Evolutionary conservation across 1,140 invertebrate species (phyloP).

Genomic region (Streblospio benedicti): DNA sequence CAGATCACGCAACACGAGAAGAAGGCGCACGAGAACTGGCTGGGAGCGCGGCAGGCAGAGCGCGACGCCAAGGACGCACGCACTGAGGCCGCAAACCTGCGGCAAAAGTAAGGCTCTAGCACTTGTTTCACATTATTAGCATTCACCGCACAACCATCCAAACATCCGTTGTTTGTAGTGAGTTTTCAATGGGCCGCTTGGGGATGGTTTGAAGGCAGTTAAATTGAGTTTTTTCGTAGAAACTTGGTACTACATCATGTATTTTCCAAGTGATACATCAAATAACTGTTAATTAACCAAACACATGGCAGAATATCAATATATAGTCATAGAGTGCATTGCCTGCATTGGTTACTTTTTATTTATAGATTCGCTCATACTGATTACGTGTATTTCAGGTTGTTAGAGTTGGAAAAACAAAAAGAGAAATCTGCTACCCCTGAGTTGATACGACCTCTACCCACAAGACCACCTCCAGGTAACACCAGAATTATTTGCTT

Average conservation of each 20-base stretch:
- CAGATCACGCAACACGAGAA: slow-evolving; percentile 65
- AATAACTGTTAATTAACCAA: too few relatives aligned
- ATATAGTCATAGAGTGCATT: too few relatives aligned
- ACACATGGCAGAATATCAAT: too few relatives aligned
- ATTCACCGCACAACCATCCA: background rate
- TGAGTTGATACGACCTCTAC: background rate
- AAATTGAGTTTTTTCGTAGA: too few relatives aligned
- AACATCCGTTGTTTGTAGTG: background rate
- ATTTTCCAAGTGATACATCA: too few relatives aligned
- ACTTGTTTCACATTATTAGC: background rate
- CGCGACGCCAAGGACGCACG: slow-evolving; percentile 66
- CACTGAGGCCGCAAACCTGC: slow-evolving; percentile 56
- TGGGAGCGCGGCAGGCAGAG: slow-evolving; percentile 61
- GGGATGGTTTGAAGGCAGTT: too few relatives aligned
- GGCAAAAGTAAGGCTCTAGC: slow-evolving; percentile 5
- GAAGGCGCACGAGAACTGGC: slow-evolving; percentile 69
- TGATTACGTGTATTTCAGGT: background rate
- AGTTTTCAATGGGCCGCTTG: too few relatives aligned
- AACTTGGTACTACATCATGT: too few relatives aligned
- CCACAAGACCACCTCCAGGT: background rate
- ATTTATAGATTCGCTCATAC: too few relatives aligned
- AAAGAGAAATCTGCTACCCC: background rate
- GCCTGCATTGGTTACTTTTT: too few relatives aligned
- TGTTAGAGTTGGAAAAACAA: background rate
- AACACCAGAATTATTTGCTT: background rate